Base-by-base conservation (phyloP, 1,140 invertebrate species). In the Trichonephila clavata region DNA sequence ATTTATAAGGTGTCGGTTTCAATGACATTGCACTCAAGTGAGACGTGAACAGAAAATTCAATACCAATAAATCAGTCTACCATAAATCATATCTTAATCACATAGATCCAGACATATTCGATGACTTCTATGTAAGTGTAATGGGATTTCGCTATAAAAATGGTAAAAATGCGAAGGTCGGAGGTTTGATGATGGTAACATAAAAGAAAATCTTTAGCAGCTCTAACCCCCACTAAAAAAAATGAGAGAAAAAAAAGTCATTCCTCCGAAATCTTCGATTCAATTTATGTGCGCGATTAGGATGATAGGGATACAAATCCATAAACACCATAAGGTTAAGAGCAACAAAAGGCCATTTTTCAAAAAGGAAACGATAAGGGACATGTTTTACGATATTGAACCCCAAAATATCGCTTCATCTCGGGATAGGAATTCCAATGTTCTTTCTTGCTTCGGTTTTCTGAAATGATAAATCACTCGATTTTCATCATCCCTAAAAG, bases 351-450 rank as follows among this genome's bases (percentile, higher is more conserved):
- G 32, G 27, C 61, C 24, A 87, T 87, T 87, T 87, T 39, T 87
- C 86, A 87, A 87, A 61, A n/a, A 77, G 27, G 32, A 87, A 87
- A 87, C 86, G 86, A 87, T 87, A 87, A 87, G 59, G 60, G 86
- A 24, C 24, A 39, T 87, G 86, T 87, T 87, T 87, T 87, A 87
- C 60, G 86, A 87, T 87, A 87, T 87, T 87, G 86, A 65, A 87
- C 86, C 86, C 24, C 60, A 24, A 63, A 87, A 87, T 87, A 87
- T 87, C 60, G 86, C 59, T 87, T 87, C 86, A 87, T 87, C 50
- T 50, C 61, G 60, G 16, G 60, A 24, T 14, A 57, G 32, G 60
- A 87, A 87, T 87, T 87, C 86, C 86, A 63, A 87, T 87, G 81
- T 57, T 83, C 71, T 57, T 50, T 43, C 50, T 18, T 59, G 50